phyloP scores from a whole-genome alignment of 2,888 invertebrate species.

The Platycheirus rosarum region DNA sequence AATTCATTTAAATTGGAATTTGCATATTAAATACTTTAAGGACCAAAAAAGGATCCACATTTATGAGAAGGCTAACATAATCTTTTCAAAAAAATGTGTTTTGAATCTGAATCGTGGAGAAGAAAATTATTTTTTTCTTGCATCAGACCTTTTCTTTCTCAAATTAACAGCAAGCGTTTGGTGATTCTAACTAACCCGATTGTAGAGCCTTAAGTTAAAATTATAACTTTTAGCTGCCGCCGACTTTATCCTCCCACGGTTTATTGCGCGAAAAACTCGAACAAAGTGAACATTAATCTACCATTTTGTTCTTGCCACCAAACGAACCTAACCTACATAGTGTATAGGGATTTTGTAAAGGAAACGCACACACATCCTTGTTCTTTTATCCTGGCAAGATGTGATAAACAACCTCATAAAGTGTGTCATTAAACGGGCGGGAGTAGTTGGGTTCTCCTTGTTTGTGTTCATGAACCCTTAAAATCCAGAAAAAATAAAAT shows the following conservation, averaged over 20 bases:
- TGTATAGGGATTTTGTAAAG: slow-evolving; percentile 21
- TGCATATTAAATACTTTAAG: slow-evolving; percentile 29
- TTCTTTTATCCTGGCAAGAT: slow-evolving; percentile 15
- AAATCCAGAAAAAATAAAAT: slow-evolving; percentile 15
- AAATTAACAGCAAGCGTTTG: slow-evolving; percentile 14
- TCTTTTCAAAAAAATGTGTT: neutral
- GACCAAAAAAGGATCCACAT: neutral
- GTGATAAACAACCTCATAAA: slow-evolving; percentile 57
- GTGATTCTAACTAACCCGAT: slow-evolving; percentile 30
- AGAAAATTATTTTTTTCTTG: no score
- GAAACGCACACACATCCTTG: neutral
- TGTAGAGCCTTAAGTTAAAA: slow-evolving; percentile 43
- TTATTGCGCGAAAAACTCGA: slow-evolving; percentile 23
- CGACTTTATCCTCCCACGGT: slow-evolving; percentile 24
- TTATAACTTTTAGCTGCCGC: slow-evolving; percentile 21
- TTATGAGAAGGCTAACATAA: neutral
- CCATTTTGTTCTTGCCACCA: slow-evolving; percentile 31
- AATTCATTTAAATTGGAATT: slow-evolving; percentile 43
- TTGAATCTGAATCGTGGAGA: no score
- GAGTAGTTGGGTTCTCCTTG: neutral
- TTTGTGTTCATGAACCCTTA: slow-evolving; percentile 37
- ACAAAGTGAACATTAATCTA: slow-evolving; percentile 39
- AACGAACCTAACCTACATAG: slow-evolving; percentile 7
- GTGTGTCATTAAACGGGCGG: slow-evolving; percentile 49
- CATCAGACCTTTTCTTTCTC: neutral